Conservation (phyloP, 2,113 vertebrate genomes). For the Thymallus thymallus region DNA sequence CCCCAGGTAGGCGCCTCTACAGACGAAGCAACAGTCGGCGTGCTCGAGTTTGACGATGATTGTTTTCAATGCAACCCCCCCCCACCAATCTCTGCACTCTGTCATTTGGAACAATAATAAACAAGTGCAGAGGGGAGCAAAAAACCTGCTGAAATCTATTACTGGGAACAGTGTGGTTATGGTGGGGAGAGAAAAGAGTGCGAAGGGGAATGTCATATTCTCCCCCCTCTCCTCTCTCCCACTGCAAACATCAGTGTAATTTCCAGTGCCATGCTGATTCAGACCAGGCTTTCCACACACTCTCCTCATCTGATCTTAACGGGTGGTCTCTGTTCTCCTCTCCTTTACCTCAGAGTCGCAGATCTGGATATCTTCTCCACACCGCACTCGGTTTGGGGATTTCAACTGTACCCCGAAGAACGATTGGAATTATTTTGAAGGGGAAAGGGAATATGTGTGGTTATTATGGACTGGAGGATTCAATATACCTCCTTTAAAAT, state of each 20-base stretch:
- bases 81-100: constrained; percentile 65
- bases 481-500: constrained; percentile 6
- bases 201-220: constrained; percentile 7
- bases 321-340: constrained; percentile 64
- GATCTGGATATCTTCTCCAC: constrained; percentile 58
- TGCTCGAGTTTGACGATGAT: constrained; percentile 57
- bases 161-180: constrained; percentile 66
- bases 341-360: constrained; percentile 28
- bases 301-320: constrained; percentile 69
- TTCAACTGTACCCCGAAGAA: constrained; percentile 30
- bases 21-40: constrained; percentile 53
- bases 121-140: constrained; percentile 59
- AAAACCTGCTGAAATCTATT: constrained; percentile 71
- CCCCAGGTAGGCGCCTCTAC: constrained; percentile 21
- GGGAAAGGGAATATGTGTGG: constrained; percentile 40
- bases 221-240: constrained; percentile 17
- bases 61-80: constrained; percentile 54
- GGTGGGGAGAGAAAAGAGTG: constrained; percentile 23
- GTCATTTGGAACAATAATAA: constrained; percentile 77
- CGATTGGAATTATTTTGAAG: constrained; percentile 43
- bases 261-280: constrained; percentile 70
- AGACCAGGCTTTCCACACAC: constrained; percentile 64
- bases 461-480: constrained; percentile 37
- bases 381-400: constrained; percentile 41
- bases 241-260: constrained; percentile 63